Conservation (phyloP, 1,140 invertebrate species). For the Portunus trituberculatus region DNA sequence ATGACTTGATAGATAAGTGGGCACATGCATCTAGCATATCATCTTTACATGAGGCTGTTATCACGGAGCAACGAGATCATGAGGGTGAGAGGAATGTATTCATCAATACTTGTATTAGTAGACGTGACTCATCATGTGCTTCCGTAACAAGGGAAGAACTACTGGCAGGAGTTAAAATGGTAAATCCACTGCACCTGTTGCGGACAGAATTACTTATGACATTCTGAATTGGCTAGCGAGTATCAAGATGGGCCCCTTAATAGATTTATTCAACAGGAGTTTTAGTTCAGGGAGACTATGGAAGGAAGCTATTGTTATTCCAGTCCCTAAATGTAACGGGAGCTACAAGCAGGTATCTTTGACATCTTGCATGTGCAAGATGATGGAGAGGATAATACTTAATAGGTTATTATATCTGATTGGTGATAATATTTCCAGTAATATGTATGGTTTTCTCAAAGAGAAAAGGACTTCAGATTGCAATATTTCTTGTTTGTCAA, state of each 20-base stretch:
- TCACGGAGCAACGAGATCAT: not conserved
- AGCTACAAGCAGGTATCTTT: not conserved
- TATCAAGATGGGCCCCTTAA: not conserved
- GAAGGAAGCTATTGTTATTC: not conserved
- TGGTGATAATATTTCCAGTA: slow-evolving; percentile 34
- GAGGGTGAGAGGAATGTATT: not conserved
- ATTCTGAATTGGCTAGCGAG: not conserved
- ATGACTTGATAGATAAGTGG: slow-evolving; percentile 26
- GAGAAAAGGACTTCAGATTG: not conserved
- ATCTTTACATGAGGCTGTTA: not conserved
- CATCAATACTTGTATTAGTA: not conserved
- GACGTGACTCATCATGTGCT: not conserved
- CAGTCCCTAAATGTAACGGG: not conserved
- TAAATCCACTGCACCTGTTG: not conserved
- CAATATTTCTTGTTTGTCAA: not conserved
- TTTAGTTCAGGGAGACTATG: not conserved
- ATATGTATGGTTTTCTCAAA: slow-evolving; percentile 38
- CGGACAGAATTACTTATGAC: not conserved
- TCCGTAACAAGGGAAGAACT: not conserved
- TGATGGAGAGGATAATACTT: not conserved
- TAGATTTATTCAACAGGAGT: not conserved
- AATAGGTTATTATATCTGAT: slow-evolving; percentile 34
- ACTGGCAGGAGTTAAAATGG: not conserved
- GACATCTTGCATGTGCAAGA: not conserved
- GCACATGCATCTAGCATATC: not conserved